These are phyloP conservation scores for Bos javanicus DNA, from an alignment of 2,113 vertebrate genomes.

Conservation along the genomic window DNA sequence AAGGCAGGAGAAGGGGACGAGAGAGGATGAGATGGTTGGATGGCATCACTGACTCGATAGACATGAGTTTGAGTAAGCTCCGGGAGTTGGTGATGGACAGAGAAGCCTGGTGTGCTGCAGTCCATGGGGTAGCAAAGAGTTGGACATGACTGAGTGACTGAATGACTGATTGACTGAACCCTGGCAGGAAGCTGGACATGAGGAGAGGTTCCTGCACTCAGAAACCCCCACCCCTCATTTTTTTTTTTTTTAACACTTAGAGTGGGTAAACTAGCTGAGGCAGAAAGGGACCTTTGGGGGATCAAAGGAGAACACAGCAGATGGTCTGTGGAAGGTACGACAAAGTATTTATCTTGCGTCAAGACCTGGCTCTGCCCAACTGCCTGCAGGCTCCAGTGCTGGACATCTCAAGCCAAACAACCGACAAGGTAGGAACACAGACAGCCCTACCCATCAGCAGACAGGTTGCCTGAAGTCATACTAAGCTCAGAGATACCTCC, in stretches of 20 bases:
- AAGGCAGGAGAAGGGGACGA: not conserved
- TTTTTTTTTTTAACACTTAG: not conserved
- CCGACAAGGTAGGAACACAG: not conserved
- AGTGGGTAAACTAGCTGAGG: not conserved
- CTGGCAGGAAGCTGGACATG: not conserved
- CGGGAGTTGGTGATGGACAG: not conserved
- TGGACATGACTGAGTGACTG: not conserved
- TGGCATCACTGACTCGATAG: not conserved
- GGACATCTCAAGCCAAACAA: not conserved
- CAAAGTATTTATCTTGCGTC: not conserved
- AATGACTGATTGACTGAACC: not conserved
- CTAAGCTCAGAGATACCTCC: not conserved
- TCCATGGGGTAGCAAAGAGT: not conserved
- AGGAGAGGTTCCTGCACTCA: not conserved
- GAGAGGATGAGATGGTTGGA: not conserved
- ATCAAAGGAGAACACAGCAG: not conserved
- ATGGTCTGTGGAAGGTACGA: not conserved
- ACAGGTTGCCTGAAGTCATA: not conserved
- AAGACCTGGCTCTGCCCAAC: not conserved
- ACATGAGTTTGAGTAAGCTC: not conserved
- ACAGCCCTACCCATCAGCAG: not conserved
- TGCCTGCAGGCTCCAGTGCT: not conserved
- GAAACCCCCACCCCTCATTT: not conserved
- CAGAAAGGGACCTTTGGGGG: not conserved
- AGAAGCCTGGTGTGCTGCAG: not conserved